Evolutionary conservation across 2,797 vertebrate species (phyloP).

Genomic region (Epinephelus coioides): DNA sequence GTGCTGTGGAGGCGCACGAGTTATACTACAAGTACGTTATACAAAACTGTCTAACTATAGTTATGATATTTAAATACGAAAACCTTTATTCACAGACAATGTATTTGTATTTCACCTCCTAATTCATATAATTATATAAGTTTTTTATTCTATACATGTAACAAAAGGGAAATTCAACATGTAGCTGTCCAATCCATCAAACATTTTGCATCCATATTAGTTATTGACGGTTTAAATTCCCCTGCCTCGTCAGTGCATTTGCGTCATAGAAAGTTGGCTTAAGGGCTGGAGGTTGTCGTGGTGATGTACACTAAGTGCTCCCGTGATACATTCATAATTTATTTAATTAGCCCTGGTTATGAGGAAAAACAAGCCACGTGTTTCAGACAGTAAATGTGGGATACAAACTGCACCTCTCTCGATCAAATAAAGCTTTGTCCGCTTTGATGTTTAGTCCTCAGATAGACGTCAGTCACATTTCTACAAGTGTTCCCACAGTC

Average conservation of each 20-base stretch:
- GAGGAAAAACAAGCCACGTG: conserved; percentile 41
- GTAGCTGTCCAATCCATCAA: no score
- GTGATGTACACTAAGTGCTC: conserved; percentile 30
- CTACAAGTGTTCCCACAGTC: neutral
- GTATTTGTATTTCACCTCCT: no score
- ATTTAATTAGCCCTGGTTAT: conserved; percentile 42
- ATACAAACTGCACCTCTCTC: neutral
- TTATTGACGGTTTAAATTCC: neutral
- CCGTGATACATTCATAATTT: conserved; percentile 48
- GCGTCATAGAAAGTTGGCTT: conserved; percentile 20
- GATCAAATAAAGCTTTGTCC: conserved; percentile 46
- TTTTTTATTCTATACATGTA: no score
- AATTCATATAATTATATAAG: no score
- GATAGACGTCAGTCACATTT: conserved; percentile 9
- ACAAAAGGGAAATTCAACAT: no score
- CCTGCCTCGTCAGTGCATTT: neutral
- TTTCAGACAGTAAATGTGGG: conserved; percentile 32
- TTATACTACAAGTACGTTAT: neutral
- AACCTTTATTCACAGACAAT: neutral
- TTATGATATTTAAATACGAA: neutral
- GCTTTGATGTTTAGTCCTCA: conserved; percentile 22
- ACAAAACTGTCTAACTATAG: neutral
- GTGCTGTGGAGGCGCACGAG: neutral
- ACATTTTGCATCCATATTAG: no score
- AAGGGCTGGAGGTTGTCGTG: conserved; percentile 29